Evolutionary conservation across 2,797 vertebrate genomes (phyloP), one percentile per base, ranked within the genome.

Genomic region (Dendrocincla tyrannina): DNA sequence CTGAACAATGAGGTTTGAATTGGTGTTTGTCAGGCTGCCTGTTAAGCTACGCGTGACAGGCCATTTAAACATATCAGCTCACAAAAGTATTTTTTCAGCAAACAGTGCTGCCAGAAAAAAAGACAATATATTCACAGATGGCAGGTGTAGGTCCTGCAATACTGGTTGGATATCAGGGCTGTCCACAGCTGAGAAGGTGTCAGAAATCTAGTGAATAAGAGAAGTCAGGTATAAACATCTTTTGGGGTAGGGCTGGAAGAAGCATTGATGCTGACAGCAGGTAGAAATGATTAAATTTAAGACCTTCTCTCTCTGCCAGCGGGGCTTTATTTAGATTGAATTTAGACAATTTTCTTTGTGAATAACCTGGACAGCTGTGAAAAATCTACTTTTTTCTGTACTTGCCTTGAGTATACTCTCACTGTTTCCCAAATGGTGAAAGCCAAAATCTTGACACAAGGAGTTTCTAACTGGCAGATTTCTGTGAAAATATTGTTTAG

Each of bases 271-370:
- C 42, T 75, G 69, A 63, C 63, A 92, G 66, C 76, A 86, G 37
- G 73, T 82, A 42, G 83, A 81, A 77, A 60, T 59, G 4, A 73
- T 75, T 68, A 67, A 56, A 86, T 92, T 92, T 49, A 63, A 87
- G n/a, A 69, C 28, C 20, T 63, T 27, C 28, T 68, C 73, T 84
- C 47, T 73, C 52, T 78, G 47, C 50, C 79, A 86, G 62, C 17
- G 1, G 32, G 44, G 22, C 19, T 86, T 82, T 90, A 84, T 75
- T 88, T 85, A 81, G 39, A 37, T 76, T n/a, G 28, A 93, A 89
- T 95, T 84, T 52, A 88, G 55, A 25, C 33, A 12, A 33, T 77
- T 94, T 95, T 82, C 74, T 93, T 94, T 37, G 30, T 83, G 7
- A 87, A 60, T 60, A 91, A 85, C 60, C 20, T 7, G 4, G 22